These are phyloP conservation scores for Gastracanthus pulcherrimus DNA, from an alignment of 2,888 invertebrate genomes.

Conservation along the genomic window DNA sequence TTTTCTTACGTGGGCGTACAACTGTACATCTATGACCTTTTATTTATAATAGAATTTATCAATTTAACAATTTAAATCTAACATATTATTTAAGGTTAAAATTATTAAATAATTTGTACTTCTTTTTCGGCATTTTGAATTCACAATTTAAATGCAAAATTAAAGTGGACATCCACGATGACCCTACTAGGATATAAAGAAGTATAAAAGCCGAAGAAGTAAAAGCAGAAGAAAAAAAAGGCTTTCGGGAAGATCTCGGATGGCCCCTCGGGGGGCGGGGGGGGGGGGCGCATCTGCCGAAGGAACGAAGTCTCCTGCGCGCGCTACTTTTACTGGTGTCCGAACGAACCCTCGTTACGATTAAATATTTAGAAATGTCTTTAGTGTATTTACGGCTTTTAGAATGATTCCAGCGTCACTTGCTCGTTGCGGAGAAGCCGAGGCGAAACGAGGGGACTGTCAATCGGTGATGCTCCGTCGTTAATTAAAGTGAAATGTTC, in stretches of 20 bases:
- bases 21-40: no score
- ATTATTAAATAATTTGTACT: no score
- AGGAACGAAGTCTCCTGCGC: neutral
- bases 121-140: no score
- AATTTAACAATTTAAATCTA: no score
- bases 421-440: neutral
- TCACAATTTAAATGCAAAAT: no score
- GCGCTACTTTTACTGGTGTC: neutral
- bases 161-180: no score
- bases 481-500: constrained; percentile 22
- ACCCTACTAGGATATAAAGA: neutral
- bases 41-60: no score
- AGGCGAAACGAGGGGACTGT: neutral
- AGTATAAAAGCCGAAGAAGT: neutral
- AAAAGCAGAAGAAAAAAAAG: neutral
- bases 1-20: no score
- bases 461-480: constrained; percentile 14
- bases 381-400: constrained; percentile 63
- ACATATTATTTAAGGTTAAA: no score
- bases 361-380: constrained; percentile 67
- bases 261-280: neutral
- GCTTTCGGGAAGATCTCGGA: neutral
- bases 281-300: no score
- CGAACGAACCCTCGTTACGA: constrained; percentile 49
- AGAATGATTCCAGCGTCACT: constrained; percentile 18